Percentiles rank a stretch among this genome's conserved stretches.
Conservation (phyloP, 2,797 vertebrate genomes). For the Amblyopsis hoosieri region DNA sequence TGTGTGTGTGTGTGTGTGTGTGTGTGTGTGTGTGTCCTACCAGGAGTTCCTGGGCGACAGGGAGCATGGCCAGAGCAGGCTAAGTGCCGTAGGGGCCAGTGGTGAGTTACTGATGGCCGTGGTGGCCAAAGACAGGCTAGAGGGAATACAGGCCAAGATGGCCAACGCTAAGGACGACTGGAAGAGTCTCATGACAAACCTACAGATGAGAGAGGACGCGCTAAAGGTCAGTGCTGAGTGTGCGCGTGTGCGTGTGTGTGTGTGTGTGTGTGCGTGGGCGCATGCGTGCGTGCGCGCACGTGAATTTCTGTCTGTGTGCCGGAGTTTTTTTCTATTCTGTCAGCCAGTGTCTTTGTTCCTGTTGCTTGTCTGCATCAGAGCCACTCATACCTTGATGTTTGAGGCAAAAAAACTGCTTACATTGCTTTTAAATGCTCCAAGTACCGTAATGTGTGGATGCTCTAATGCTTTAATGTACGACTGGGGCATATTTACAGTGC, state of each 20-base stretch:
- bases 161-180: constrained; percentile 87
- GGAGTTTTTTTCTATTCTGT: not conserved
- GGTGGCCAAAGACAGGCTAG: constrained; percentile 84
- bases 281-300: constrained; percentile 3
- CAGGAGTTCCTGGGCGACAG: constrained; percentile 93
- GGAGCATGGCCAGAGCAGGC: constrained; percentile 90
- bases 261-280: constrained; percentile 5
- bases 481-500: not conserved
- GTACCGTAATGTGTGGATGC: too few relatives aligned
- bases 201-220: constrained; percentile 87
- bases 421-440: too few relatives aligned
- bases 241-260: constrained; percentile 34
- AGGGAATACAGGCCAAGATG: constrained; percentile 84
- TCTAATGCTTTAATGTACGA: not conserved
- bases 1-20: too few relatives aligned
- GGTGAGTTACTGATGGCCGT: constrained; percentile 88
- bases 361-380: not conserved
- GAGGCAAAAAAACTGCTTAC: not conserved
- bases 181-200: constrained; percentile 88
- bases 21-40: constrained; percentile 45
- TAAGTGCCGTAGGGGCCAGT: constrained; percentile 85
- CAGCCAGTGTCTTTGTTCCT: constrained; percentile 11
- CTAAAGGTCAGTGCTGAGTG: constrained; percentile 79
- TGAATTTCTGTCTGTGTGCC: not conserved
- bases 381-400: not conserved